Percentiles rank a stretch among this genome's conserved stretches.
phyloP scores from a whole-genome alignment of 2,797 vertebrate species.

The Pteronotus mesoamericanus region DNA sequence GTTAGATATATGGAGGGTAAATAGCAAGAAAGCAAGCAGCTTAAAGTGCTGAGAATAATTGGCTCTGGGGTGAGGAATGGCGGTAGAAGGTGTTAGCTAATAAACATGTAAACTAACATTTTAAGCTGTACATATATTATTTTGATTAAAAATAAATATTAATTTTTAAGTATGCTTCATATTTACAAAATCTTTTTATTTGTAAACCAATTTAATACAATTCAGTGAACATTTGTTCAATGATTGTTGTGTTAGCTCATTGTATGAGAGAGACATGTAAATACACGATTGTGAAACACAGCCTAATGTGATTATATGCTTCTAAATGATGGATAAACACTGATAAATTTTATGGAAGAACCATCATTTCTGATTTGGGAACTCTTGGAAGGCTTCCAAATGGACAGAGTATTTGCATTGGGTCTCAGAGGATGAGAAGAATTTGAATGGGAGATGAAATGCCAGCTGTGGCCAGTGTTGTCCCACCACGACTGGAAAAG shows the following conservation, averaged over 20 bases:
- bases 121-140: neutral
- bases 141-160: slow-evolving; percentile 22
- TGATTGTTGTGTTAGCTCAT: neutral
- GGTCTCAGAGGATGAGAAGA: neutral
- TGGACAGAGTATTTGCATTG: neutral
- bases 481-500: neutral
- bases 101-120: neutral
- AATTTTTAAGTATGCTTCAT: slow-evolving; percentile 30
- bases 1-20: neutral
- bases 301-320: neutral
- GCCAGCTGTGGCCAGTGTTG: slow-evolving; percentile 10
- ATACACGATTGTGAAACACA: slow-evolving; percentile 7
- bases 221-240: neutral
- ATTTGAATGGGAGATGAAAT: slow-evolving; percentile 33
- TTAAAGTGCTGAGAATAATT: slow-evolving; percentile 7
- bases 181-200: slow-evolving; percentile 11
- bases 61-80: neutral
- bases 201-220: neutral
- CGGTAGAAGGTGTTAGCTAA: neutral
- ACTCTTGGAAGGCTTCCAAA: neutral
- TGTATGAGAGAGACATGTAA: neutral
- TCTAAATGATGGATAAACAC: neutral
- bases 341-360: neutral
- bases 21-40: neutral
- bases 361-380: neutral